Evolutionary conservation across 2,888 invertebrate genomes (phyloP).

Genomic region (Antheraea assamensis): DNA sequence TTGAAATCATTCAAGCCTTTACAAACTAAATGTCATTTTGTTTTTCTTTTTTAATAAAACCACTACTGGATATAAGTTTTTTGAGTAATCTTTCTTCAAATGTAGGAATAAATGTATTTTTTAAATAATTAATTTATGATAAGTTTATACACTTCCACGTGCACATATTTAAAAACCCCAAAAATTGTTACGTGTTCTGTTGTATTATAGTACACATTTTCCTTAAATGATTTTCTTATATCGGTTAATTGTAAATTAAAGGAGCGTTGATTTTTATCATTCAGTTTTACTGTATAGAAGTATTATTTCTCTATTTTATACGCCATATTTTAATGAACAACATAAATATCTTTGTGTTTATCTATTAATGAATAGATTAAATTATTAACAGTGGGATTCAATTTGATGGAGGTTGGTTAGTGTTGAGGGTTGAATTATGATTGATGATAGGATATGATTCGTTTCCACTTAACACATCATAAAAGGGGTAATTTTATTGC

Average conservation of each 20-base stretch:
- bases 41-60: no score
- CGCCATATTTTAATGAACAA: background rate
- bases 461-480: conserved; percentile 78
- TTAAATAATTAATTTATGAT: no score
- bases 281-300: background rate
- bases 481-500: conserved; percentile 79
- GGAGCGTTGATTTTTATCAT: background rate
- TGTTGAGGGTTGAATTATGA: conserved; percentile 72
- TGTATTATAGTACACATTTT: no score
- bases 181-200: no score
- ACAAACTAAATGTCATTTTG: no score
- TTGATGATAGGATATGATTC: conserved; percentile 79
- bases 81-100: no score
- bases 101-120: no score
- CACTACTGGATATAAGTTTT: no score
- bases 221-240: no score
- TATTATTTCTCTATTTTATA: background rate
- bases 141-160: no score
- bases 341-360: background rate
- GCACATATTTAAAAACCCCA: no score
- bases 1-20: no score
- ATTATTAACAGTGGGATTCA: conserved; percentile 55
- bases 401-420: conserved; percentile 46
- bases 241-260: background rate
- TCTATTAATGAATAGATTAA: conserved; percentile 46